Evolutionary conservation across 2,888 invertebrate species (phyloP).

Genomic region (Leucophenga montana): DNA sequence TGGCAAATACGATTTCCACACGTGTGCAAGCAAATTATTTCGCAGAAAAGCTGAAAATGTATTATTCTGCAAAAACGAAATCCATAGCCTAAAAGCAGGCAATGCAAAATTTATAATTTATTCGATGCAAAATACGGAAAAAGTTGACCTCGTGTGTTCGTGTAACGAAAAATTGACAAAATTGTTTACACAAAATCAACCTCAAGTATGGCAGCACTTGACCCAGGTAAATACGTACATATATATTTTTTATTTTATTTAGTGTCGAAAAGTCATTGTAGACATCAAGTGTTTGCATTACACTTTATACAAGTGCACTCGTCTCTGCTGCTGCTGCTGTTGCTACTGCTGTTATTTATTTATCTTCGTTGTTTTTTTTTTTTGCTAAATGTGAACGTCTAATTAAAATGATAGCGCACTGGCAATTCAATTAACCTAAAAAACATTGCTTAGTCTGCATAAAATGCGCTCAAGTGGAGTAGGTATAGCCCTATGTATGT

Average conservation of each 20-base stretch:
- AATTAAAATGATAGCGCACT: constrained; percentile 25
- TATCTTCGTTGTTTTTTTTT: neutral
- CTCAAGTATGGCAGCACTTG: neutral
- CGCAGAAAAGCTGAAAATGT: constrained; percentile 51
- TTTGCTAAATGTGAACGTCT: constrained; percentile 7
- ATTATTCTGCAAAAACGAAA: too few species aligned
- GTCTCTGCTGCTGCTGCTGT: too few species aligned
- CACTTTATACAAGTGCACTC: constrained; percentile 7
- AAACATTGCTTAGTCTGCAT: neutral
- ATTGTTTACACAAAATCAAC: neutral
- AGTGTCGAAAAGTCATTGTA: neutral
- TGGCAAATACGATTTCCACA: neutral
- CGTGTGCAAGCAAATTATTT: constrained; percentile 47
- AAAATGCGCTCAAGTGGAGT: neutral
- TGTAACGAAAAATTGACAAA: neutral
- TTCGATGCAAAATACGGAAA: neutral
- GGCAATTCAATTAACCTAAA: constrained; percentile 25
- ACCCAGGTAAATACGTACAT: constrained; percentile 5
- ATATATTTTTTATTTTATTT: neutral
- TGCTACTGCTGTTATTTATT: neutral
- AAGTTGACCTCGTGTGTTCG: neutral
- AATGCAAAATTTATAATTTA: neutral
- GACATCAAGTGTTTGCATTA: neutral
- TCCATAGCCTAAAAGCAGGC: neutral
- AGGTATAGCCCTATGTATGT: too few species aligned